Conservation (phyloP, 92 coral and sea anemone genomes). For the Anthopleura xanthogrammica region DNA sequence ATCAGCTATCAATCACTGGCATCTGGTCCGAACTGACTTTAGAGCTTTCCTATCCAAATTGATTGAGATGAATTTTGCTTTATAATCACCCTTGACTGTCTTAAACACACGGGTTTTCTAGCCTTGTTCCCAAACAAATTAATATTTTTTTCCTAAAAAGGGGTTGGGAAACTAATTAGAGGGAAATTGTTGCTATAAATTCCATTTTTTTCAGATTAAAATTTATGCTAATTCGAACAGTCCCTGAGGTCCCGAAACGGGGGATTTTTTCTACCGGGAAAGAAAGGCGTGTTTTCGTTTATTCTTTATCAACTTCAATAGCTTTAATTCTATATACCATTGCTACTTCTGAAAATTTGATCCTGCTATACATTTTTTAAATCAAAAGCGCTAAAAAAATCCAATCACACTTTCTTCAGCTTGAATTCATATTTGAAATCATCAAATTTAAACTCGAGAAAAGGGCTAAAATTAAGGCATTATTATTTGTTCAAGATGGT, state of each 20-base stretch:
- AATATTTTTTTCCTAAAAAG: neutral
- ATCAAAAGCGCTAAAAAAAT: no score
- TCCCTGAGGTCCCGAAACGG: neutral
- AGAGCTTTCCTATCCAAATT: constrained; percentile 12
- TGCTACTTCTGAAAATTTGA: no score
- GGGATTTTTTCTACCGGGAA: neutral
- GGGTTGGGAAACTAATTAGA: constrained; percentile 1
- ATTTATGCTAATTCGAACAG: neutral
- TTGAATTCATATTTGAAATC: no score
- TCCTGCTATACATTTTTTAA: no score
- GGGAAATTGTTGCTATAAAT: neutral
- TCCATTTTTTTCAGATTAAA: neutral
- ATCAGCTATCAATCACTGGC: constrained; percentile 20
- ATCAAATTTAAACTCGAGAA: no score
- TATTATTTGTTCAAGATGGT: no score
- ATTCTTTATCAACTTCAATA: neutral
- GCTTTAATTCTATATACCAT: neutral
- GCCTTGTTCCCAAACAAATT: neutral
- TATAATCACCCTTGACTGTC: constrained; percentile 12
- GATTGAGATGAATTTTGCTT: constrained; percentile 13
- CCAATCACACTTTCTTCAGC: no score
- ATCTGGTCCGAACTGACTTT: constrained; percentile 17
- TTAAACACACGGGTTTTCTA: constrained; percentile 2
- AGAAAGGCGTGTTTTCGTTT: neutral
- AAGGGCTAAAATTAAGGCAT: no score